These are phyloP conservation scores for Sphenopsis melanotis DNA, from an alignment of 2,797 vertebrate genomes.

Conservation along the genomic window DNA sequence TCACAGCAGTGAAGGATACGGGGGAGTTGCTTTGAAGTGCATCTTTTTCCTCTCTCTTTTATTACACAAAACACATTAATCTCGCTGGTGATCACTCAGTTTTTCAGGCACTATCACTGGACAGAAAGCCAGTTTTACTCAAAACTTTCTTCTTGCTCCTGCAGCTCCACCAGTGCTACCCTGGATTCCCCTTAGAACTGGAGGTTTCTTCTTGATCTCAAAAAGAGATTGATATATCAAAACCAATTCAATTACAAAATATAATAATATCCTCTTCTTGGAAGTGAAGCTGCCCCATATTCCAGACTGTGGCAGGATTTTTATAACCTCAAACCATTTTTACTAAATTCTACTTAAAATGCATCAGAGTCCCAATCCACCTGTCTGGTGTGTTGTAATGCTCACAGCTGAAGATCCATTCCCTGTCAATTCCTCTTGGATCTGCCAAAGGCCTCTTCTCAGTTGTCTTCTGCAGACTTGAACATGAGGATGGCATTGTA, in stretches of 20 bases:
- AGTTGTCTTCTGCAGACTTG: conserved; percentile 78
- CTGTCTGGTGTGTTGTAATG: neutral
- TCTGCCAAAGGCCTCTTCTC: neutral
- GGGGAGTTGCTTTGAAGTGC: neutral
- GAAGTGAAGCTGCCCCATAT: conserved; percentile 62
- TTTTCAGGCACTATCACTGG: conserved; percentile 43
- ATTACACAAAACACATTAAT: neutral
- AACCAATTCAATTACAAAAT: conserved; percentile 61
- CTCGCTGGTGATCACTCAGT: neutral
- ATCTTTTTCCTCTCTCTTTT: neutral
- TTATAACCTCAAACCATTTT: conserved; percentile 23
- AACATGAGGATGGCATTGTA: conserved; percentile 94
- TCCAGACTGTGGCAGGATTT: conserved; percentile 46
- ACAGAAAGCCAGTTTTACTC: neutral
- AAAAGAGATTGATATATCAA: conserved; percentile 69
- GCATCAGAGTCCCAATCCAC: neutral
- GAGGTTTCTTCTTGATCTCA: conserved; percentile 67
- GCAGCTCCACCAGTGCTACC: conserved; percentile 54
- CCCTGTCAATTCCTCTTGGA: neutral
- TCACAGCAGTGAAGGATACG: neutral
- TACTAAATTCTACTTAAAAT: conserved; percentile 12
- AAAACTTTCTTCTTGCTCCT: neutral
- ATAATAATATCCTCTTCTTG: conserved; percentile 67
- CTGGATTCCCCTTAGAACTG: conserved; percentile 67
- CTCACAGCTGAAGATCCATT: neutral